Percentiles rank a stretch among this genome's conserved stretches.
phyloP scores from a whole-genome alignment of 2,888 invertebrate genomes.

The Tineola bisselliella region DNA sequence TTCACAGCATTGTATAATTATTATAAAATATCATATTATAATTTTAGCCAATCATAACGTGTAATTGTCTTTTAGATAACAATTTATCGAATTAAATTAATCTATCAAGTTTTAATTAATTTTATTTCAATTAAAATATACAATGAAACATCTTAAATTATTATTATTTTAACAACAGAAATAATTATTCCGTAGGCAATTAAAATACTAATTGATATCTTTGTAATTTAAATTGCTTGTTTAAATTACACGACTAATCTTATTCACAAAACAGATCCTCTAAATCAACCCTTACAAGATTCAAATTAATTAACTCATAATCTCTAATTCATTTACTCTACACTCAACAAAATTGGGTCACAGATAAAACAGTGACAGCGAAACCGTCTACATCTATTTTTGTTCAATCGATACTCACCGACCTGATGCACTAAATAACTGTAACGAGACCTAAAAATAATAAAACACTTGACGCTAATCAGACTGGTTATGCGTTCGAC shows the following conservation, averaged over 20 bases:
- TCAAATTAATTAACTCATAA: conserved; percentile 3
- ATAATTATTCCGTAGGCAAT: too few species aligned
- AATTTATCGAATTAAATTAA: too few species aligned
- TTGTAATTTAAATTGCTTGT: background rate
- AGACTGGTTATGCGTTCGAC: conserved; percentile 40
- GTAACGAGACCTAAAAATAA: conserved; percentile 45
- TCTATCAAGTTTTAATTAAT: too few species aligned
- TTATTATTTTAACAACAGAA: too few species aligned
- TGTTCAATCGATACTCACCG: conserved; percentile 27
- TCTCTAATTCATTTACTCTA: background rate
- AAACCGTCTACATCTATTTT: conserved; percentile 25
- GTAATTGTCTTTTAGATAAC: too few species aligned
- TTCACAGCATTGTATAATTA: too few species aligned
- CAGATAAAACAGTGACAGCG: conserved; percentile 17
- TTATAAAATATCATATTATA: too few species aligned
- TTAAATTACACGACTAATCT: conserved; percentile 4
- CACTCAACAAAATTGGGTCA: conserved; percentile 26
- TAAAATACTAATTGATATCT: too few species aligned
- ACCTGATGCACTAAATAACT: conserved; percentile 45
- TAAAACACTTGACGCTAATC: conserved; percentile 36
- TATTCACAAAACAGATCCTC: background rate
- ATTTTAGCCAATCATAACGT: too few species aligned
- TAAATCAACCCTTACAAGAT: background rate
- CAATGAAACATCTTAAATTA: too few species aligned
- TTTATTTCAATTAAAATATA: too few species aligned